These are phyloP conservation scores for Atta colombica DNA, from an alignment of 1,140 invertebrate species.

Conservation along the genomic window DNA sequence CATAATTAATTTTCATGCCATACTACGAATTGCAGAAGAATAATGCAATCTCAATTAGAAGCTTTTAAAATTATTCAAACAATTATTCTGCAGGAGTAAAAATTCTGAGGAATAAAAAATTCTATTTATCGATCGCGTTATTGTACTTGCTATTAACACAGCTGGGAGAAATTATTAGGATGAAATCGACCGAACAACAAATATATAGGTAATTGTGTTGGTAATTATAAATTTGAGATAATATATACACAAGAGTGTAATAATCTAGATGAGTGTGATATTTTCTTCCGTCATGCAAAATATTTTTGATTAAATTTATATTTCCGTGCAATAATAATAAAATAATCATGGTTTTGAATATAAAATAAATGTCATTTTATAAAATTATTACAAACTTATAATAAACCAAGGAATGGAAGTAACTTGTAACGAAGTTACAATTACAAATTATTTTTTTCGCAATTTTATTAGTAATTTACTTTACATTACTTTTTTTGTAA, in stretches of 20 bases:
- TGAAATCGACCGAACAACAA: neutral
- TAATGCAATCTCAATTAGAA: neutral
- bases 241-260: constrained; percentile 9
- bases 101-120: neutral
- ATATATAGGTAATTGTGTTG: neutral
- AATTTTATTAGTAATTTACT: too few relatives aligned
- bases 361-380: constrained; percentile 4
- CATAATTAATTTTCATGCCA: neutral
- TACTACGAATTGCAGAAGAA: neutral
- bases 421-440: too few relatives aligned
- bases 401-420: neutral
- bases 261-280: neutral
- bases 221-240: constrained; percentile 8
- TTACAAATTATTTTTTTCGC: too few relatives aligned
- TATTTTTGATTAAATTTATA: constrained; percentile 14
- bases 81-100: neutral
- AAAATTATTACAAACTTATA: neutral
- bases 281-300: constrained; percentile 1
- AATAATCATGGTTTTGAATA: neutral
- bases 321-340: neutral
- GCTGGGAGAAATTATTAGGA: constrained; percentile 1
- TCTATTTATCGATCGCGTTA: neutral
- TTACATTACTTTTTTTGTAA: too few relatives aligned
- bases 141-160: neutral
- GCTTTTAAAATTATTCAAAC: neutral